Percentiles rank a stretch among this genome's conserved stretches.
Evolutionary conservation across 2,888 invertebrate species (phyloP).

Genomic region (Nymphalis c-album): DNA sequence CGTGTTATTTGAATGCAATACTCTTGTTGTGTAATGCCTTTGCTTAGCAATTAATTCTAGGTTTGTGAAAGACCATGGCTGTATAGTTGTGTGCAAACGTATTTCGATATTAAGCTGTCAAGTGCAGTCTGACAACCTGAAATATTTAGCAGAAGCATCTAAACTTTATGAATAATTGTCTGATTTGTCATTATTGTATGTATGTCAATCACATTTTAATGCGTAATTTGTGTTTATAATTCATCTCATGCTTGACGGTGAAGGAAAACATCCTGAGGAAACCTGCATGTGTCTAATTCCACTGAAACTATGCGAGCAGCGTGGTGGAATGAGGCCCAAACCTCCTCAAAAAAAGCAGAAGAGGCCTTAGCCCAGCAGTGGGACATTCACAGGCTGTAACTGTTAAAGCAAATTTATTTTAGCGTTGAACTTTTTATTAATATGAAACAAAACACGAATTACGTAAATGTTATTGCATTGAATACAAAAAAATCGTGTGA

Average conservation of each 20-base stretch:
- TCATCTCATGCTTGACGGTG: too few species aligned
- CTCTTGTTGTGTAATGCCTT: slow-evolving; percentile 51
- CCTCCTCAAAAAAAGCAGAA: too few species aligned
- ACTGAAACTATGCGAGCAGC: too few species aligned
- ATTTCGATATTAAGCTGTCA: background rate
- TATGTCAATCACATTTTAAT: background rate
- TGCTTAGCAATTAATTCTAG: slow-evolving; percentile 44
- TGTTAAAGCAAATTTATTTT: background rate
- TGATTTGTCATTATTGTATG: background rate
- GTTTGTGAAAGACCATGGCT: slow-evolving; percentile 17
- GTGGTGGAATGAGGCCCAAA: too few species aligned
- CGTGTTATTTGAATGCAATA: slow-evolving; percentile 56
- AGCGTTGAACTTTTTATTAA: background rate
- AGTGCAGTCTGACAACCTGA: background rate
- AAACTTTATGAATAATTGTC: background rate
- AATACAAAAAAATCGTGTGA: slow-evolving; percentile 33
- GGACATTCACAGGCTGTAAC: too few species aligned
- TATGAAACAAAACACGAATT: slow-evolving; percentile 5
- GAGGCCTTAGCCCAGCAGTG: too few species aligned
- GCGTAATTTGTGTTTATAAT: too few species aligned
- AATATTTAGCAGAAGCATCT: background rate
- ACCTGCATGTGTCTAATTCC: too few species aligned
- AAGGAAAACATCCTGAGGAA: too few species aligned
- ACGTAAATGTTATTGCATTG: slow-evolving; percentile 15
- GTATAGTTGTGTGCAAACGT: background rate